Evolutionary conservation across 2,113 vertebrate genomes (phyloP).

Genomic region (Onychostruthus taczanowskii): DNA sequence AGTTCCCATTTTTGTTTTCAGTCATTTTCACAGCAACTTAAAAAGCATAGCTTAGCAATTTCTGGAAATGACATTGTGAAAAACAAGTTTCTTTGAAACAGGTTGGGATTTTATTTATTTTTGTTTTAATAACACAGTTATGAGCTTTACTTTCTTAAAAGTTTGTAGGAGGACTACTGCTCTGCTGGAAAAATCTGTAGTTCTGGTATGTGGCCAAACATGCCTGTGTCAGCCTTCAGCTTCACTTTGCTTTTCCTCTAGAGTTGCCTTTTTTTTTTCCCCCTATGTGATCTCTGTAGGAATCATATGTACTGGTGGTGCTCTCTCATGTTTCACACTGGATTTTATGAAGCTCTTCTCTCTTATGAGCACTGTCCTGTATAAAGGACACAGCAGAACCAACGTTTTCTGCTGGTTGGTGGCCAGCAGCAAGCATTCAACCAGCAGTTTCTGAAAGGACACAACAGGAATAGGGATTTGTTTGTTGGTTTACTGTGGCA

Average conservation of each 20-base stretch:
- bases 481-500: not conserved
- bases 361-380: slow-evolving; percentile 44
- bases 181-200: not conserved
- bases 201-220: not conserved
- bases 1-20: not conserved
- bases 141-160: slow-evolving; percentile 66
- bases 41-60: not conserved
- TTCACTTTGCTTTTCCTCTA: not conserved
- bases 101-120: not conserved
- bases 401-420: not conserved
- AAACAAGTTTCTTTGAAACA: not conserved
- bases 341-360: slow-evolving; percentile 69
- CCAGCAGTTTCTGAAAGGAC: not conserved
- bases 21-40: not conserved
- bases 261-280: not conserved
- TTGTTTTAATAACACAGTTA: not conserved
- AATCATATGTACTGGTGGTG: not conserved
- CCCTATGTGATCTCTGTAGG: not conserved
- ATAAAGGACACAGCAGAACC: not conserved
- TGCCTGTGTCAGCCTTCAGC: not conserved
- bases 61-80: not conserved
- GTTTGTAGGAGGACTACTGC: slow-evolving; percentile 2
- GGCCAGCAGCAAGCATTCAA: not conserved
- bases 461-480: not conserved
- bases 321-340: slow-evolving; percentile 38